A percentile compares a stretch with the other conserved stretches of the same genome.
Evolutionary conservation across 1,140 invertebrate species (phyloP).

Genomic region (Hyles euphorbiae): DNA sequence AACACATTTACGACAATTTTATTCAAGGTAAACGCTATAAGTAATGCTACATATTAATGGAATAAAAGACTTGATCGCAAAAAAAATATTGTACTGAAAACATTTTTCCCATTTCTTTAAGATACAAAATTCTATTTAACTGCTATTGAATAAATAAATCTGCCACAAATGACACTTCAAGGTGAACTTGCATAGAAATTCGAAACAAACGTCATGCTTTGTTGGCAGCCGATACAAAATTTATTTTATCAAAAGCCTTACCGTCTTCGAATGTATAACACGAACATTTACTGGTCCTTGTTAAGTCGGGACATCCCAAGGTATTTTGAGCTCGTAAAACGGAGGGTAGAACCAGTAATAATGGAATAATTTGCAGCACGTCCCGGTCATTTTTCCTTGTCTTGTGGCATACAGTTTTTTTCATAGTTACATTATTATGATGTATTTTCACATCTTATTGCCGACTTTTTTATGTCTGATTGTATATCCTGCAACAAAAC

Average conservation of each 20-base stretch:
- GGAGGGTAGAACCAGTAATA: conserved; percentile 59
- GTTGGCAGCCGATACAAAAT: too few relatives aligned
- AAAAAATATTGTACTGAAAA: too few relatives aligned
- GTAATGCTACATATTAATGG: too few relatives aligned
- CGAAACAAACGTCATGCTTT: too few relatives aligned
- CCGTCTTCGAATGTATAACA: conserved; percentile 66
- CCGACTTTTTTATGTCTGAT: conserved; percentile 15
- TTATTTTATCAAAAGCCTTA: conserved; percentile 28
- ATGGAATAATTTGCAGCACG: conserved; percentile 58
- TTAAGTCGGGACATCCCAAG: conserved; percentile 57
- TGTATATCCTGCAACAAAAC: conserved; percentile 40
- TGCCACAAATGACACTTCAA: too few relatives aligned
- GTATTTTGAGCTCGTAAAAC: conserved; percentile 69
- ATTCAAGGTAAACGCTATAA: too few relatives aligned
- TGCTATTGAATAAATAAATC: too few relatives aligned
- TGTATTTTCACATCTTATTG: conserved; percentile 42
- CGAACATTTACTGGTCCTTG: conserved; percentile 61
- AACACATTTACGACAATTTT: too few relatives aligned
- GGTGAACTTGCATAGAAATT: too few relatives aligned
- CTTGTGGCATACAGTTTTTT: conserved; percentile 54
- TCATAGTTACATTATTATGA: conserved; percentile 68
- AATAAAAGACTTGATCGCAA: too few relatives aligned
- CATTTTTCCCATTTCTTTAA: too few relatives aligned
- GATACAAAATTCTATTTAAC: too few relatives aligned
- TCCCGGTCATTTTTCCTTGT: conserved; percentile 49